phyloP scores from a whole-genome alignment of 2,797 vertebrate species.

The Strix occidentalis region DNA sequence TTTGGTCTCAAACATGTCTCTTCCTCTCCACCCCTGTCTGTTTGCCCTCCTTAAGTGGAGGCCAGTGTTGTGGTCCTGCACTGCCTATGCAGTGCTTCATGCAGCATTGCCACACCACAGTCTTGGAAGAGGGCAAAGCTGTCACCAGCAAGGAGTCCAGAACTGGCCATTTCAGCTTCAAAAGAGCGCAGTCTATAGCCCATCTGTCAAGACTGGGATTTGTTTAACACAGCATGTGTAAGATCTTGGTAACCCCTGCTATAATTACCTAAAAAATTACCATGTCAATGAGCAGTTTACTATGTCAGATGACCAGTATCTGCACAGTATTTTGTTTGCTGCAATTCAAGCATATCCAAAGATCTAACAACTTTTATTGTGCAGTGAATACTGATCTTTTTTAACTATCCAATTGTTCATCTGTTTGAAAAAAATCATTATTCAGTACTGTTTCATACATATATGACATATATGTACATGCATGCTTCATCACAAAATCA shows the following conservation, averaged over 20 bases:
- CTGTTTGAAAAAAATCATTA: neutral
- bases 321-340: neutral
- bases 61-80: fast-evolving
- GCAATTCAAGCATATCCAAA: neutral
- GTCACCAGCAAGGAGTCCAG: neutral
- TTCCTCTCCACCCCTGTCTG: neutral
- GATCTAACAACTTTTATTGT: neutral
- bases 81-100: fast-evolving
- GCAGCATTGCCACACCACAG: neutral
- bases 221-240: neutral
- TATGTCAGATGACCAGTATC: neutral
- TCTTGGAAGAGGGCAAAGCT: neutral
- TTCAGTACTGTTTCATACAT: neutral
- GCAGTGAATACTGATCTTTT: neutral
- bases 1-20: neutral
- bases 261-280: neutral
- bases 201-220: neutral
- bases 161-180: neutral
- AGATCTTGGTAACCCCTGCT: neutral
- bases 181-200: neutral
- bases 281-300: neutral
- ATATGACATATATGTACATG: no score
- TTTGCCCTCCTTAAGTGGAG: neutral
- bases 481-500: neutral
- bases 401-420: neutral